phyloP scores from a whole-genome alignment of 1,140 invertebrate genomes.

The Globodera rostochiensis region DNA sequence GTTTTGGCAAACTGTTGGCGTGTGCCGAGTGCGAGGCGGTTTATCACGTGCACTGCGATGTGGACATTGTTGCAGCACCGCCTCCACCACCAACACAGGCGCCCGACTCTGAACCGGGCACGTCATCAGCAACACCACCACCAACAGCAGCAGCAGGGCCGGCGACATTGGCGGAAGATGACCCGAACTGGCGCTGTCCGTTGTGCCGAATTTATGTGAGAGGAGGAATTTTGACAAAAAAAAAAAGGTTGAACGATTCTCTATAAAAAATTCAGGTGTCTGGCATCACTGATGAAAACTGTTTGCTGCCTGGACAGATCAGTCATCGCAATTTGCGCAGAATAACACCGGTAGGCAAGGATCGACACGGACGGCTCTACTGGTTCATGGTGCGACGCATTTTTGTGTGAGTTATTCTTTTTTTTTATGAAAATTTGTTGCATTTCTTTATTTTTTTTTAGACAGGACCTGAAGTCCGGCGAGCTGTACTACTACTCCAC shows the following conservation, averaged over 20 bases:
- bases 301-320: slow-evolving; percentile 36
- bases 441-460: slow-evolving; percentile 4
- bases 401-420: slow-evolving; percentile 48
- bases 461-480: slow-evolving; percentile 35
- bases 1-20: slow-evolving; percentile 25
- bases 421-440: background rate
- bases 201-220: slow-evolving; percentile 28
- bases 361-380: slow-evolving; percentile 52
- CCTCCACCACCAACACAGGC: too few relatives aligned
- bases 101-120: background rate
- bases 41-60: slow-evolving; percentile 46
- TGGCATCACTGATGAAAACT: slow-evolving; percentile 39
- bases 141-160: background rate
- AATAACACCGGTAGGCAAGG: slow-evolving; percentile 41
- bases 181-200: slow-evolving; percentile 38
- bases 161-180: slow-evolving; percentile 10
- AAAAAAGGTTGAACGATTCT: background rate
- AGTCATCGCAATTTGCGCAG: slow-evolving; percentile 7
- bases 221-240: background rate
- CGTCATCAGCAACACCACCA: too few relatives aligned
- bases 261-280: slow-evolving; percentile 26
- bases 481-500: slow-evolving; percentile 54
- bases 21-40: slow-evolving; percentile 55
- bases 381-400: slow-evolving; percentile 51
- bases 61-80: slow-evolving; percentile 19